Percentiles rank a stretch among this genome's conserved stretches.
phyloP scores from a whole-genome alignment of 2,113 vertebrate species.

The Pimephales promelas region DNA sequence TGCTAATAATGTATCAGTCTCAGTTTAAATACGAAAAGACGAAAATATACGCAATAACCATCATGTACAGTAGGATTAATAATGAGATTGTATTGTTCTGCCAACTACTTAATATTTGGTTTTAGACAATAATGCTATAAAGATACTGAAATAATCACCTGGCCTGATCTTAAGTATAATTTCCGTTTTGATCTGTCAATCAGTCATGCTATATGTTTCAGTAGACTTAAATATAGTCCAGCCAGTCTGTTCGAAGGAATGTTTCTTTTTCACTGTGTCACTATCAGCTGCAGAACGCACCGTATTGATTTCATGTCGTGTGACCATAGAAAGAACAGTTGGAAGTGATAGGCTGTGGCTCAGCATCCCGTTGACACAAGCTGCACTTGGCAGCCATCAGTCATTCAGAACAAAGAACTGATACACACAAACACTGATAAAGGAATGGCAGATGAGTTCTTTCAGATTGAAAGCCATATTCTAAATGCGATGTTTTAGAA shows the following conservation, averaged over 20 bases:
- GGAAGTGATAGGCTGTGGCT: conserved; percentile 69
- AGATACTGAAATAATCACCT: not conserved
- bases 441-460: not conserved
- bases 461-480: not conserved
- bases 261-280: conserved; percentile 68
- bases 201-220: conserved; percentile 39
- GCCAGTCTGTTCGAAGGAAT: conserved; percentile 60
- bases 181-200: conserved; percentile 23
- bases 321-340: conserved; percentile 65
- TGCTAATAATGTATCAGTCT: not conserved
- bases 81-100: not conserved
- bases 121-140: not conserved
- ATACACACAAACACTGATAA: not conserved
- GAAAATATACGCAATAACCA: not conserved
- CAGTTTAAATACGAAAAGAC: not conserved
- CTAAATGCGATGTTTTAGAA: not conserved
- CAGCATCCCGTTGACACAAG: conserved; percentile 61
- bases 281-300: conserved; percentile 72
- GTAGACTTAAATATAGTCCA: conserved; percentile 56
- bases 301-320: conserved; percentile 77
- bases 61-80: not conserved
- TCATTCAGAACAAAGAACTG: conserved; percentile 8
- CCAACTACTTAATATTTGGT: not conserved
- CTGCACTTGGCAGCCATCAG: conserved; percentile 36
- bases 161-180: conserved; percentile 12